Evolutionary conservation across 1,140 invertebrate species (phyloP), one percentile per base, ranked within the genome.

Genomic region (Drosophila elegans): DNA sequence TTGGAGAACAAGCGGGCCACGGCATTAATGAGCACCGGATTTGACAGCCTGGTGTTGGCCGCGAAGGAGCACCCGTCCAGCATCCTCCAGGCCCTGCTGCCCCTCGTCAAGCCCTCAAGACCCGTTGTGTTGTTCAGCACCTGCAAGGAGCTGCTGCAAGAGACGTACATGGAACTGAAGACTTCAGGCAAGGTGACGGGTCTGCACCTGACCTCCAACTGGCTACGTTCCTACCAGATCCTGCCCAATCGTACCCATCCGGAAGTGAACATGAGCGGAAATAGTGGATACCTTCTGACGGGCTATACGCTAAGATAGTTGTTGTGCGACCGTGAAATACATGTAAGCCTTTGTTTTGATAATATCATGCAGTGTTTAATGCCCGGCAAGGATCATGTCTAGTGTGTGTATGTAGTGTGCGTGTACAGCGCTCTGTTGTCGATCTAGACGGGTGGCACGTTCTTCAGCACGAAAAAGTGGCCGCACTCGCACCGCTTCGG

Each of bases 401-500:
- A 53, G 36, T 54, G 56, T 60, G 56, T 60, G 13, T 34, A 9
- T 10, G 34, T 74, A 46, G 34, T 74, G 52, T 64, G 0, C 4
- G 13, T 48, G 46, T 55, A 72, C 46, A 78, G 67, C 68, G 74
- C 62, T 64, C 63, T 64, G 29, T 42, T 1, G 4, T 34, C 4
- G 3, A 21, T 34, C 12, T 67, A 96, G 77, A 95, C 68, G 62
- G 94, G 93, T 13, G 93, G 90, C 83, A 94, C 95, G 68, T 97
- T 95, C 34, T 95, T 94, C 46, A 99, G 93, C 93, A 98, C 97
- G 93, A 98, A 99, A 97, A 97, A 99, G 92, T 98, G 95, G 13
- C 98, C 98, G 93, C 98, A 99, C 85, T 96, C 96, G 91, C 98
- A 99, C 54, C 98, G 95, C 78, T 97, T 96, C 6, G 97, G 95